These are phyloP conservation scores for Sinhomidia bicolor DNA, from an alignment of 2,888 invertebrate species.

Conservation along the genomic window DNA sequence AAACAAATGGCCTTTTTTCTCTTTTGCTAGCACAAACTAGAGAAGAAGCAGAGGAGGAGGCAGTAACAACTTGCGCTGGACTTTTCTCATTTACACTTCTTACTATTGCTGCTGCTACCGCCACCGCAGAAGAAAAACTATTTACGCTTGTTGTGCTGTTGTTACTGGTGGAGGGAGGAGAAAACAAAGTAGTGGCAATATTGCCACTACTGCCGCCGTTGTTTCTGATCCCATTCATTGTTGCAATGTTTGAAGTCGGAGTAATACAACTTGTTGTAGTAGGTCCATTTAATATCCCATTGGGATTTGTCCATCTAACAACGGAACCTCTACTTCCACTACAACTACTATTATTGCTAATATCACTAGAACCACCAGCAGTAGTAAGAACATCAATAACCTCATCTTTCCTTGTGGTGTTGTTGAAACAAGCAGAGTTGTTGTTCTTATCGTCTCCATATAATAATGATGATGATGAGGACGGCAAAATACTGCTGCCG, in stretches of 20 bases:
- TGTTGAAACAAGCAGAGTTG: slow-evolving; percentile 61
- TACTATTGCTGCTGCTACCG: slow-evolving; percentile 7
- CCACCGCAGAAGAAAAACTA: slow-evolving; percentile 54
- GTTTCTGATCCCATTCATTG: slow-evolving; percentile 73
- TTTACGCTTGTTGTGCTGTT: slow-evolving; percentile 33
- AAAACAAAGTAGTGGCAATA: slow-evolving; percentile 27
- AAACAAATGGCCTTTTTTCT: slow-evolving; percentile 71
- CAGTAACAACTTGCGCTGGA: slow-evolving; percentile 68
- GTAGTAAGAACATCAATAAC: slow-evolving; percentile 63
- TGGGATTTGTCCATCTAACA: slow-evolving; percentile 74
- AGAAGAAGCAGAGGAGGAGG: neutral
- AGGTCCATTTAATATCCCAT: slow-evolving; percentile 71
- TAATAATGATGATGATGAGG: slow-evolving; percentile 51
- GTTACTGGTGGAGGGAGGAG: slow-evolving; percentile 9
- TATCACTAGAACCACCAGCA: neutral
- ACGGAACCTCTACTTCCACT: slow-evolving; percentile 6
- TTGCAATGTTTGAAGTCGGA: slow-evolving; percentile 12
- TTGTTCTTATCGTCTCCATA: slow-evolving; percentile 72
- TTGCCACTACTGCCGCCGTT: slow-evolving; percentile 40
- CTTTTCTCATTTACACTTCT: slow-evolving; percentile 76
- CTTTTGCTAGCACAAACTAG: neutral
- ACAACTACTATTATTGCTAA: slow-evolving; percentile 28
- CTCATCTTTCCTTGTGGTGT: slow-evolving; percentile 55
- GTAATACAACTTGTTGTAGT: slow-evolving; percentile 24
- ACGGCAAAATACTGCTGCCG: neutral